Evolutionary conservation across 2,888 invertebrate genomes (phyloP).

Genomic region (Deroplatys truncata): DNA sequence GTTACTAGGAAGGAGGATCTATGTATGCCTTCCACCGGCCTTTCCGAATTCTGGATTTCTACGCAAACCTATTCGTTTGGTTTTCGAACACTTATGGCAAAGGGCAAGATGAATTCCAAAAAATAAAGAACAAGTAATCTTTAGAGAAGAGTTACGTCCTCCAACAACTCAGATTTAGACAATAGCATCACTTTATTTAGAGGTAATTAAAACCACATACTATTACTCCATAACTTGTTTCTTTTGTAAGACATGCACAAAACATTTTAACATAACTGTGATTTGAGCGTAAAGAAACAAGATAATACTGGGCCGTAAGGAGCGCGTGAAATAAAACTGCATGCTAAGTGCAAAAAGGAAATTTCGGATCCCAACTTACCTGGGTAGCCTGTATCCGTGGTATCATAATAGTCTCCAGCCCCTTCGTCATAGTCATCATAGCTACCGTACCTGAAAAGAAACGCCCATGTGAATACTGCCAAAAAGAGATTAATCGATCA

Average conservation of each 20-base stretch:
- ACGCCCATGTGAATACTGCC: not conserved
- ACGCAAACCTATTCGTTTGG: too few species aligned
- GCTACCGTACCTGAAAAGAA: constrained; percentile 31
- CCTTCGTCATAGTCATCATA: constrained; percentile 45
- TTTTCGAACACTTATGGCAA: too few species aligned
- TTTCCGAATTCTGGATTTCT: too few species aligned
- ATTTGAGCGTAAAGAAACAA: not conserved
- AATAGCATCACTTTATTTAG: too few species aligned
- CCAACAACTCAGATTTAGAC: too few species aligned
- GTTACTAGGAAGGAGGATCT: too few species aligned
- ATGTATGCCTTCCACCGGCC: too few species aligned
- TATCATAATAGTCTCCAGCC: constrained; percentile 48
- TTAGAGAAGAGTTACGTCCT: too few species aligned
- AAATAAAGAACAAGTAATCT: too few species aligned
- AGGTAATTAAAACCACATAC: not conserved
- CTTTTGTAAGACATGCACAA: not conserved
- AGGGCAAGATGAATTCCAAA: too few species aligned
- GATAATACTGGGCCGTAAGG: not conserved
- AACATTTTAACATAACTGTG: not conserved
- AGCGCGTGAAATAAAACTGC: not conserved
- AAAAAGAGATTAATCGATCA: not conserved
- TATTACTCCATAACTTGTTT: not conserved
- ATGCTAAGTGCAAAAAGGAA: not conserved
- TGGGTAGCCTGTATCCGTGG: constrained; percentile 43
- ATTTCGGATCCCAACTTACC: constrained; percentile 38